Percentiles rank a stretch among this genome's conserved stretches.
Conservation (phyloP, 2,113 vertebrate species). For the Hiodon alosoides region DNA sequence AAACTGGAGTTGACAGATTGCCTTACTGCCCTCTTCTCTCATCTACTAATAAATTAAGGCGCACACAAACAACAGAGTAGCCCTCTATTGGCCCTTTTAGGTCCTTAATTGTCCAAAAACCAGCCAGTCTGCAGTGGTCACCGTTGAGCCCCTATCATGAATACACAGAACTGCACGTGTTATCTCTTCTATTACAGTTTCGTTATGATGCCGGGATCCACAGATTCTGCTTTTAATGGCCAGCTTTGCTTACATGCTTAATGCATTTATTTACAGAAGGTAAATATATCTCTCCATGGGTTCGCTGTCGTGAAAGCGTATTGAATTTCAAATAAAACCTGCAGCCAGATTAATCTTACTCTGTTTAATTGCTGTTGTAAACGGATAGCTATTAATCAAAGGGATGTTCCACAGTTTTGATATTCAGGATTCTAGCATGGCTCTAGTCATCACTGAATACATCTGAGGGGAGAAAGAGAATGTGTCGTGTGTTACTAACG, state of each 20-base stretch:
- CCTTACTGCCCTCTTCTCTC: conserved; percentile 48
- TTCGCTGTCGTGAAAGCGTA: background rate
- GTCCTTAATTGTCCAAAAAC: conserved; percentile 34
- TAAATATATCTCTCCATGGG: background rate
- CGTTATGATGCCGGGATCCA: too few species aligned
- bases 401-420: background rate
- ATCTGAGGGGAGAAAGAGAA: conserved; percentile 5
- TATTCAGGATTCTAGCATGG: background rate
- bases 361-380: background rate
- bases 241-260: background rate
- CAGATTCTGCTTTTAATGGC: background rate
- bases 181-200: too few species aligned
- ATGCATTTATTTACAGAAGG: background rate
- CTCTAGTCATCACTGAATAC: background rate
- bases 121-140: conserved; percentile 1
- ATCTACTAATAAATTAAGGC: conserved; percentile 48
- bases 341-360: background rate
- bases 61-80: conserved; percentile 27
- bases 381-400: conserved; percentile 8
- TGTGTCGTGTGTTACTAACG: background rate
- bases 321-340: background rate
- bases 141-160: background rate
- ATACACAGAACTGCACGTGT: background rate
- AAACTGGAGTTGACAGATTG: conserved; percentile 53
- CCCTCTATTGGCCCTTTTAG: conserved; percentile 42